These are phyloP conservation scores for Lagenorhynchus albirostris DNA, from an alignment of 2,113 vertebrate genomes.

Conservation along the genomic window DNA sequence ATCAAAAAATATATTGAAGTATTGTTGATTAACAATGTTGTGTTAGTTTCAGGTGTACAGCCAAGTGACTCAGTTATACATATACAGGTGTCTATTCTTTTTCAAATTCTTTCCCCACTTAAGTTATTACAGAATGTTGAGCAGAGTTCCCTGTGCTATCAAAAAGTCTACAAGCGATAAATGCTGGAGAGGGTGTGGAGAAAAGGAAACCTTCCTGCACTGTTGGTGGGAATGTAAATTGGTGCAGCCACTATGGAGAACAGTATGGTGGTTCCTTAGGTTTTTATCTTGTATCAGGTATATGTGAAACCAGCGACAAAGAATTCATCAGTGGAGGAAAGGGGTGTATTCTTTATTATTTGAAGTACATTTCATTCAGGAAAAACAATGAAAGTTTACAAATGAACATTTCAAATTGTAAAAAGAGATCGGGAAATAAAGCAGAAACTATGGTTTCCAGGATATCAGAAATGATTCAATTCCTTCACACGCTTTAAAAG, in stretches of 20 bases:
- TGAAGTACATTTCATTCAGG: background rate
- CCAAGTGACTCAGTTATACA: background rate
- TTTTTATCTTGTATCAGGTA: background rate
- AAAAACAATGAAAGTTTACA: background rate
- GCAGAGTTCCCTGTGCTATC: background rate
- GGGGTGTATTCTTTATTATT: background rate
- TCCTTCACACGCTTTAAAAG: background rate
- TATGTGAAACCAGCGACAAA: background rate
- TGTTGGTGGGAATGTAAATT: background rate
- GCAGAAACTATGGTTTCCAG: background rate
- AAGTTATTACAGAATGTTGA: background rate
- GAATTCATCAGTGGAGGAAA: background rate
- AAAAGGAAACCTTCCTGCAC: background rate
- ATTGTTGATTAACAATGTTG: background rate
- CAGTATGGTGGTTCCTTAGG: background rate
- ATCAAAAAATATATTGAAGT: background rate
- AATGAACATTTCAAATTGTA: background rate
- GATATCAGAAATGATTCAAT: background rate
- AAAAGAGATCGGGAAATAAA: background rate
- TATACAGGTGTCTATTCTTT: background rate
- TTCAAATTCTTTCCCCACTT: background rate
- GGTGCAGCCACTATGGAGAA: background rate
- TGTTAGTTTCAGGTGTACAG: background rate
- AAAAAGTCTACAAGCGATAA: background rate
- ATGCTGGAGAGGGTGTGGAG: background rate